Evolutionary conservation across 2,797 vertebrate species (phyloP), one percentile per base, ranked within the genome.

Genomic region (Prunella strophiata): DNA sequence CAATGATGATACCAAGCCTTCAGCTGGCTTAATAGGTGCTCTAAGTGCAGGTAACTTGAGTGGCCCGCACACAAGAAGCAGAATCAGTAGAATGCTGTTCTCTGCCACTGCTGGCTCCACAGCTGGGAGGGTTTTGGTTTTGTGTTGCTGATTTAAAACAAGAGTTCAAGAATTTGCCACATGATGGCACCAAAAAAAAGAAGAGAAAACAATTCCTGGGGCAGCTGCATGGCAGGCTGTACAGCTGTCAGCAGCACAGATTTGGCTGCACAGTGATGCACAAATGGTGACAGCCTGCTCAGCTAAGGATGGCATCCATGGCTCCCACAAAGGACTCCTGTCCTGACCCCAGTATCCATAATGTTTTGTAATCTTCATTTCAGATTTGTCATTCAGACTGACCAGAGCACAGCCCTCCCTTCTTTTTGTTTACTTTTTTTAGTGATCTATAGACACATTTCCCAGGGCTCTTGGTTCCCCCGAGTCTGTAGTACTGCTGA

Each of bases 401-500:
- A 58, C 13, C 19, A 50, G 25, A 13, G 23, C 25, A 5, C 38
- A 34, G 42, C 3, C 16, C 38, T 43, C 17, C 18, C 51, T 68
- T 10, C 21, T 14, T 21, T 19, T 23, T 32, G 4, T 38, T 43
- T 40, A 16, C 30, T 21, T n/a, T 6, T 26, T 57, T 58, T 4
- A 43, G 18, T 9, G 21, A 8, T 10, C 9, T 29, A 0, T 9
- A 3, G 5, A 8, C 10, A 26, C 20, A 27, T 62, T 54, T 42
- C 47, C 54, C n/a, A 13, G 20, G 30, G 38, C 20, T 67, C 45
- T 22, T 15, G 13, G 30, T 25, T 7, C 34, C 13, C 29, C 0
- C 30, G 16, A 9, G 34, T 3, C 47, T 14, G 1, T 8, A 32
- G 80, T n/a, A 5, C 7, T 8, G 0, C 26, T 0, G 6, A 23